Percentiles rank a stretch among this genome's conserved stretches.
These are phyloP conservation scores for Heliocidaris erythrogramma DNA, from an alignment of 35 echinoderm and acorn worm species.

Conservation along the genomic window DNA sequence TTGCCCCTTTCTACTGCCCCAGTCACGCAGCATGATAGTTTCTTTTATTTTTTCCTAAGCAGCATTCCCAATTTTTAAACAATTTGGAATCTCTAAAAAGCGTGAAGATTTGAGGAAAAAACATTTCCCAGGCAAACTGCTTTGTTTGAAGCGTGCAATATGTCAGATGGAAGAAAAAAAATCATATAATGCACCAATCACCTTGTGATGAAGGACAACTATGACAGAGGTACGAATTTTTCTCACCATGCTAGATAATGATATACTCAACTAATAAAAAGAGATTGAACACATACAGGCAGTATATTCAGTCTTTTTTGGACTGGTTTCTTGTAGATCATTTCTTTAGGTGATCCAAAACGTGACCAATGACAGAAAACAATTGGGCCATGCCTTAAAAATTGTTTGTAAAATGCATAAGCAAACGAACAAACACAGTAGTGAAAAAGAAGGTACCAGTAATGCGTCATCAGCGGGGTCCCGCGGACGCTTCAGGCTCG, in stretches of 20 bases:
- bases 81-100: slow-evolving; percentile 12
- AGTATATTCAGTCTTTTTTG: background rate
- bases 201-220: background rate
- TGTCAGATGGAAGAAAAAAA: slow-evolving; percentile 42
- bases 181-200: slow-evolving; percentile 43
- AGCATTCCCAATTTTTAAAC: slow-evolving; percentile 8
- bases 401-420: slow-evolving; percentile 49
- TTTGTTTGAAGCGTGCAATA: slow-evolving; percentile 40
- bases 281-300: slow-evolving; percentile 39
- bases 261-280: slow-evolving; percentile 30
- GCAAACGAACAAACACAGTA: slow-evolving; percentile 52
- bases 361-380: slow-evolving; percentile 21
- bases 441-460: slow-evolving; percentile 88
- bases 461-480: slow-evolving; percentile 89
- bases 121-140: slow-evolving; percentile 12
- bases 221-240: background rate
- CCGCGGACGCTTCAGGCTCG: slow-evolving; percentile 91
- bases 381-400: slow-evolving; percentile 45
- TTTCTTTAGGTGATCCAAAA: background rate
- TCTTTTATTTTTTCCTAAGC: background rate
- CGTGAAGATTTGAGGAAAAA: slow-evolving; percentile 23
- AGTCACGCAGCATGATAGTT: background rate
- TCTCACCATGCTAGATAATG: slow-evolving; percentile 34
- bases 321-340: background rate
- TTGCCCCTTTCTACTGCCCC: background rate